Percentiles rank a stretch among this genome's conserved stretches.
Conservation (phyloP, 2,113 vertebrate genomes). For the Phrynocephalus versicolor region DNA sequence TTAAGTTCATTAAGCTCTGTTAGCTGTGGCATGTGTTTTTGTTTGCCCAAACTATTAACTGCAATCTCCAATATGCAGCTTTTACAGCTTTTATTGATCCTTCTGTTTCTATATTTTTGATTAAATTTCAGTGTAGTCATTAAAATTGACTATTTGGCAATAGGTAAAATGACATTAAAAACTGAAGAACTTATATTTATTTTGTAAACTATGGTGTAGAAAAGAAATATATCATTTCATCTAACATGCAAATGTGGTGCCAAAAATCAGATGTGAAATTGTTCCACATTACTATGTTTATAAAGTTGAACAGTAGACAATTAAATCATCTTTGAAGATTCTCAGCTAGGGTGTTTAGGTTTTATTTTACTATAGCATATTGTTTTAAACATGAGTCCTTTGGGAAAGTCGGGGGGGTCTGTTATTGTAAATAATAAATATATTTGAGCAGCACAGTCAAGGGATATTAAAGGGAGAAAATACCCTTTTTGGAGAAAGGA, state of each 20-base stretch:
- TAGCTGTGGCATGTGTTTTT: background rate
- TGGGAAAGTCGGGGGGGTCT: too few species aligned
- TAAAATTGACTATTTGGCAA: background rate
- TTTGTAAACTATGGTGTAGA: background rate
- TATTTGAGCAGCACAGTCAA: background rate
- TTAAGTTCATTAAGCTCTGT: background rate
- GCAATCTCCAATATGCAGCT: background rate
- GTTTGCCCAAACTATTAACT: background rate
- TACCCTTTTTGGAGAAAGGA: background rate
- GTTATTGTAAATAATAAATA: background rate
- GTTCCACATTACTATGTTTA: background rate
- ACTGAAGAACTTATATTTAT: background rate
- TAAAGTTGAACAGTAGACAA: background rate
- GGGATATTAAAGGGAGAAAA: background rate
- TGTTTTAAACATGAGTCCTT: background rate
- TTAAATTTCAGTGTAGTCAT: background rate
- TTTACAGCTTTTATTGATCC: background rate
- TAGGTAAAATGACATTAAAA: too few species aligned
- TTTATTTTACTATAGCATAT: background rate
- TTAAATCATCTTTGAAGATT: slow-evolving; percentile 6
- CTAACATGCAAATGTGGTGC: background rate
- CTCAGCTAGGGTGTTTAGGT: background rate
- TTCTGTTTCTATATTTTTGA: background rate
- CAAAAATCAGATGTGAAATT: background rate
- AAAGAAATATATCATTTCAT: background rate